Percentiles rank a stretch among this genome's conserved stretches.
These are phyloP conservation scores for Aurelia sp. DNA, from an alignment of 30 jellyfish, hydroid and myxozoan genomes.

Conservation along the genomic window DNA sequence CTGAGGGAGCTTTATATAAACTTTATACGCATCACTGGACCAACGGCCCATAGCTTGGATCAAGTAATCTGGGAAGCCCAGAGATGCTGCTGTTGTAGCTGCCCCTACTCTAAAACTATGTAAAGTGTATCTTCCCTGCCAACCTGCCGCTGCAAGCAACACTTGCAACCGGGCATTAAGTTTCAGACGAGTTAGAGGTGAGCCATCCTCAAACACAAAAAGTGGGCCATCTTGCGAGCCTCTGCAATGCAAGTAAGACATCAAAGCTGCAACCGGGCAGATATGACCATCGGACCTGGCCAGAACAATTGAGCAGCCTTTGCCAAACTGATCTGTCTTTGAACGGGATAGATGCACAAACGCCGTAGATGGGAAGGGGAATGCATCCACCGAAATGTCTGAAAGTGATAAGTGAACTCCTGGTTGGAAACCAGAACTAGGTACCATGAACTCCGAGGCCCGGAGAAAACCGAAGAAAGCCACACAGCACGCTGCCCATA, in stretches of 20 bases:
- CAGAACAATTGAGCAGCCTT: too few relatives aligned
- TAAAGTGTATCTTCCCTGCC: conserved; percentile 1
- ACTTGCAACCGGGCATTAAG: not conserved
- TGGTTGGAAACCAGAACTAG: not conserved
- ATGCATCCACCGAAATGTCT: not conserved
- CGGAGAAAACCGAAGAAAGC: conserved; percentile 34
- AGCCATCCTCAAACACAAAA: not conserved
- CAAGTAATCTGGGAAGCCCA: conserved; percentile 37
- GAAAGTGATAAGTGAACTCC: not conserved
- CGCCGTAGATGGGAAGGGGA: not conserved
- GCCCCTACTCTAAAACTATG: conserved; percentile 34
- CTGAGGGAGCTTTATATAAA: conserved; percentile 5
- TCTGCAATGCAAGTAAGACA: too few relatives aligned
- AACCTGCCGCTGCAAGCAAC: not conserved
- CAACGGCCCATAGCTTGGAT: conserved; percentile 24
- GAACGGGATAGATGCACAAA: not conserved
- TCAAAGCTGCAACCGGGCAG: too few relatives aligned
- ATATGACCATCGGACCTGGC: too few relatives aligned
- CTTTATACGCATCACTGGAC: conserved; percentile 16
- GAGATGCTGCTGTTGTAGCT: conserved; percentile 38
- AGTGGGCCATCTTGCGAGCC: not conserved
- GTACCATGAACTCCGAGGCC: conserved; percentile 15
- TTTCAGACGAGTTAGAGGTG: not conserved
- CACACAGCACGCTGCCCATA: conserved; percentile 32
- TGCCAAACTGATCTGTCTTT: conserved; percentile 28